Percentiles rank a stretch among this genome's conserved stretches.
Evolutionary conservation across 2,113 vertebrate genomes (phyloP).

Genomic region (Perognathus longimembris): DNA sequence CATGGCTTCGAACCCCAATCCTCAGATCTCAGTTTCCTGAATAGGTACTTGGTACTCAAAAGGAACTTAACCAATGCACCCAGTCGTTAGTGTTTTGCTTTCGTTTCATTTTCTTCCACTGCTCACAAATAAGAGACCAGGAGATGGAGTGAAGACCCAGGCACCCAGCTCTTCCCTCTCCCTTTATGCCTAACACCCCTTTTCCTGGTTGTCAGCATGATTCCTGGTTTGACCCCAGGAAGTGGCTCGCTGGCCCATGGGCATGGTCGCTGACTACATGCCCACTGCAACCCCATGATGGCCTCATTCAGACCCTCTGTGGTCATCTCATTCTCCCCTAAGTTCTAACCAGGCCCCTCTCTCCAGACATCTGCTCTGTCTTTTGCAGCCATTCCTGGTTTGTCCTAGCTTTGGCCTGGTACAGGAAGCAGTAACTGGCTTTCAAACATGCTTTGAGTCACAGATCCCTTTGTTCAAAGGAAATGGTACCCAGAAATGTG

Average conservation of each 20-base stretch:
- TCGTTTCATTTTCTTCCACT: background rate
- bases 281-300: accelerated
- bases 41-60: background rate
- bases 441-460: constrained; percentile 44
- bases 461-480: constrained; percentile 68
- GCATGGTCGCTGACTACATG: background rate
- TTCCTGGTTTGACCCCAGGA: background rate
- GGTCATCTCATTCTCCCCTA: background rate
- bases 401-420: constrained; percentile 36
- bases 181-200: background rate
- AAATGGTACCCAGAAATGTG: constrained; percentile 67
- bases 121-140: background rate
- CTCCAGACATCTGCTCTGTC: background rate
- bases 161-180: too few species aligned
- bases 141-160: background rate
- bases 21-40: too few species aligned
- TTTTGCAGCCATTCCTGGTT: constrained; percentile 26
- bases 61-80: background rate
- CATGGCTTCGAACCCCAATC: too few species aligned
- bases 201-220: too few species aligned
- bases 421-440: constrained; percentile 53
- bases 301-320: background rate
- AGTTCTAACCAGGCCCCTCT: background rate
- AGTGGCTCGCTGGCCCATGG: background rate
- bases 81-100: background rate